These are phyloP conservation scores for Aradophagus sp. DNA, from an alignment of 1,140 invertebrate species.

Conservation along the genomic window DNA sequence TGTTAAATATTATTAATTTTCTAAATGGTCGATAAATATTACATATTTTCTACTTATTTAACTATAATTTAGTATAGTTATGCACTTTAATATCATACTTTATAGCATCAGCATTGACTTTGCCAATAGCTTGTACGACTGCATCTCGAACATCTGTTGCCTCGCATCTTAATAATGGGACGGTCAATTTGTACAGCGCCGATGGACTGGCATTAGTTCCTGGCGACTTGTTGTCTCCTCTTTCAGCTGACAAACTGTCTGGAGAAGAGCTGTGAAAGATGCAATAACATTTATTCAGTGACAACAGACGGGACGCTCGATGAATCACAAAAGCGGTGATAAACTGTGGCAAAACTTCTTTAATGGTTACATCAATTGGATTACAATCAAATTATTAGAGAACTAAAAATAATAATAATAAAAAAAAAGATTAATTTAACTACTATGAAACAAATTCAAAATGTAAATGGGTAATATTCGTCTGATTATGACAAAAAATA, in stretches of 20 bases:
- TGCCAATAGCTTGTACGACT: slow-evolving; percentile 93
- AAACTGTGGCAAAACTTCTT: slow-evolving; percentile 24
- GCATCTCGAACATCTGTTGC: slow-evolving; percentile 93
- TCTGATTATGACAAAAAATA: too few relatives aligned
- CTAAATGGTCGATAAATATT: too few relatives aligned
- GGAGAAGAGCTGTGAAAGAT: slow-evolving; percentile 84
- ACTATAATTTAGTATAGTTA: too few relatives aligned
- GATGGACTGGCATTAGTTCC: slow-evolving; percentile 81
- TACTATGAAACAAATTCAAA: too few relatives aligned
- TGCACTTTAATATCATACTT: slow-evolving; percentile 86
- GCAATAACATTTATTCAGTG: neutral
- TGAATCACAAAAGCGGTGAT: slow-evolving; percentile 37
- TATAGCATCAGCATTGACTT: slow-evolving; percentile 92
- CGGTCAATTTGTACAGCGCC: slow-evolving; percentile 93
- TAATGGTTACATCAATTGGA: slow-evolving; percentile 5
- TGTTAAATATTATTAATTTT: too few relatives aligned
- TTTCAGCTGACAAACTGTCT: slow-evolving; percentile 87
- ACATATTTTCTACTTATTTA: slow-evolving; percentile 10
- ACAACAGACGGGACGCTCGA: neutral
- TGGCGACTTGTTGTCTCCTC: slow-evolving; percentile 80
- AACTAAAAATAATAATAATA: too few relatives aligned
- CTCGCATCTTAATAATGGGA: slow-evolving; percentile 93
- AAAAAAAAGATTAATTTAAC: too few relatives aligned
- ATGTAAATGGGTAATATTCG: too few relatives aligned
- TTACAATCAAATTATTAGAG: neutral